These are phyloP conservation scores for Ectemnius lituratus DNA, from an alignment of 2,888 invertebrate genomes.

Conservation along the genomic window DNA sequence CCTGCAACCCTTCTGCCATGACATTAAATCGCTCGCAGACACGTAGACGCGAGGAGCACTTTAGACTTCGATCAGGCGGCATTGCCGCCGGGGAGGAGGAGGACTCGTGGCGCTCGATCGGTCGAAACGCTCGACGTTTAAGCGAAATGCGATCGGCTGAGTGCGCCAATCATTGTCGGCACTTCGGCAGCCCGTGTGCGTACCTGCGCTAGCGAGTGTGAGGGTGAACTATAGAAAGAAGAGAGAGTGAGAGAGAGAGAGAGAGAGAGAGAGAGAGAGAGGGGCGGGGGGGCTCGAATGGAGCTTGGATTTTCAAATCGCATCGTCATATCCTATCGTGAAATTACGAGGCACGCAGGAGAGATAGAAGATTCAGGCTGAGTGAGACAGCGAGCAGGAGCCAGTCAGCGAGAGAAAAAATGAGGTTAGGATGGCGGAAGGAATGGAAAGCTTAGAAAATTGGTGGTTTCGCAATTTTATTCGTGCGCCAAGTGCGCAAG, in stretches of 20 bases:
- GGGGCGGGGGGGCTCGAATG: slow-evolving; percentile 40
- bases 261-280: too few relatives aligned
- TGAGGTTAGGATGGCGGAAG: not conserved
- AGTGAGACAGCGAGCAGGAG: not conserved
- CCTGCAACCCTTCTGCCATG: not conserved
- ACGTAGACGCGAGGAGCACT: slow-evolving; percentile 32
- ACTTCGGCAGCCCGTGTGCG: too few relatives aligned
- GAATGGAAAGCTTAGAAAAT: slow-evolving; percentile 1
- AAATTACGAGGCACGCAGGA: slow-evolving; percentile 33
- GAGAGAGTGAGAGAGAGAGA: too few relatives aligned
- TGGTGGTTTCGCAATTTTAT: slow-evolving; percentile 20
- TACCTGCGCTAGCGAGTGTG: too few relatives aligned
- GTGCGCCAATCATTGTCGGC: slow-evolving; percentile 56
- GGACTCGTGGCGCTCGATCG: not conserved
- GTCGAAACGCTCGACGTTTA: slow-evolving; percentile 51
- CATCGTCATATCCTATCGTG: slow-evolving; percentile 28
- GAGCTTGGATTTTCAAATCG: slow-evolving; percentile 47
- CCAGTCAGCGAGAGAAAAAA: slow-evolving; percentile 9
- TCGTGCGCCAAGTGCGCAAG: not conserved
- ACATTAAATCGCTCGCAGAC: slow-evolving; percentile 27
- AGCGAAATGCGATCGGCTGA: slow-evolving; percentile 60
- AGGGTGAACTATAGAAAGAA: too few relatives aligned
- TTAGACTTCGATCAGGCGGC: slow-evolving; percentile 42
- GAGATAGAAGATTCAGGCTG: not conserved
- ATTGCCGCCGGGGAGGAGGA: slow-evolving; percentile 25